Conservation (phyloP, 2,797 vertebrate species). For the Apogon hyalosoma region DNA sequence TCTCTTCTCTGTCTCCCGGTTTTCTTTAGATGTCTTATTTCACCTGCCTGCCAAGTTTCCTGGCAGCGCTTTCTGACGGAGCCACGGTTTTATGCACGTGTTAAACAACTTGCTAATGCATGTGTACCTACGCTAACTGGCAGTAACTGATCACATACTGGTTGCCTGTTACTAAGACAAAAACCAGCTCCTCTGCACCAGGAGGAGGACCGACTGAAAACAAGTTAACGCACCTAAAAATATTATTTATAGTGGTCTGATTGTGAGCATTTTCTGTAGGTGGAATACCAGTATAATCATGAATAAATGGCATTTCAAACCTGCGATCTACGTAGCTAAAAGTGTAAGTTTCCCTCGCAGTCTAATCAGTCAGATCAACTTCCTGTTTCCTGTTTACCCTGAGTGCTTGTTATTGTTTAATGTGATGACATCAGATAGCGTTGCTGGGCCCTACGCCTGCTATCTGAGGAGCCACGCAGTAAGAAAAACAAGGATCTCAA, state of each 20-base stretch:
- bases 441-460: constrained; percentile 38
- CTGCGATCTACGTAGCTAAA: constrained; percentile 34
- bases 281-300: background rate
- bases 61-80: constrained; percentile 65
- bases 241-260: background rate
- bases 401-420: constrained; percentile 70
- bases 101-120: constrained; percentile 37
- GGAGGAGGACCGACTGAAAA: constrained; percentile 12
- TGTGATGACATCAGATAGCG: constrained; percentile 74
- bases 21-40: constrained; percentile 68
- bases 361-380: constrained; percentile 70
- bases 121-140: constrained; percentile 25
- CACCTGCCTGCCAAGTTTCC: constrained; percentile 70
- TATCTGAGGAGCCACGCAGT: constrained; percentile 37
- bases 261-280: background rate
- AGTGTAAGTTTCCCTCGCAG: constrained; percentile 45
- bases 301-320: constrained; percentile 26
- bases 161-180: constrained; percentile 1
- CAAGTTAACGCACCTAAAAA: background rate
- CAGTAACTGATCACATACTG: constrained; percentile 32
- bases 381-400: constrained; percentile 81
- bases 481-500: constrained; percentile 64
- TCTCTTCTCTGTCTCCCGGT: constrained; percentile 55
- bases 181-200: background rate
- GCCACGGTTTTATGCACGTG: constrained; percentile 41